phyloP scores from a whole-genome alignment of 2,888 invertebrate species.

The Diaphora mendica region DNA sequence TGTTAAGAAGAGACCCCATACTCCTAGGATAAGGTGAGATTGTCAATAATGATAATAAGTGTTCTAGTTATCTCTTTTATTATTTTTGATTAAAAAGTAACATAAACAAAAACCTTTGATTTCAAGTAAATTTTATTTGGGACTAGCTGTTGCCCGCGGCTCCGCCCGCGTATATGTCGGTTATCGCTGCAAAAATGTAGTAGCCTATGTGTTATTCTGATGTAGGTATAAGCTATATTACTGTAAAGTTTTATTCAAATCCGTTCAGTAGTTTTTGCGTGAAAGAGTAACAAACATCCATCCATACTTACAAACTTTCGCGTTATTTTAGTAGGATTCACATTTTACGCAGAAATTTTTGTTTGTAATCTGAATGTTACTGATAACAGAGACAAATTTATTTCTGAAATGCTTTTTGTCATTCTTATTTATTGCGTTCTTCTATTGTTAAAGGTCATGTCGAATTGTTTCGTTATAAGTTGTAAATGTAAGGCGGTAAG shows the following conservation, averaged over 20 bases:
- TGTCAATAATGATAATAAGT: background rate
- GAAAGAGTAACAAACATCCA: too few relatives aligned
- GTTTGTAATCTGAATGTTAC: background rate
- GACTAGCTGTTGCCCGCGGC: too few relatives aligned
- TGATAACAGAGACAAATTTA: background rate
- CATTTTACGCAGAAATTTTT: background rate
- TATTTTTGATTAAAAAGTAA: background rate
- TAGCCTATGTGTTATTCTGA: too few relatives aligned
- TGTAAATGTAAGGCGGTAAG: too few relatives aligned
- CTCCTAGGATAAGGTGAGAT: slow-evolving; percentile 65
- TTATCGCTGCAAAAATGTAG: too few relatives aligned
- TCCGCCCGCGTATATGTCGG: too few relatives aligned
- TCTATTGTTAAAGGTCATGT: background rate
- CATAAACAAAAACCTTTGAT: background rate
- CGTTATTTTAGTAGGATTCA: too few relatives aligned
- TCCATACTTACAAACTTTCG: too few relatives aligned
- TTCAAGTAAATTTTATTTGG: background rate
- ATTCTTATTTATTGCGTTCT: background rate
- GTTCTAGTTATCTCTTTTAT: background rate
- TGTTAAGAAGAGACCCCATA: slow-evolving; percentile 47
- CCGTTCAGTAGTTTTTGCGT: too few relatives aligned
- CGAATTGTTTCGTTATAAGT: too few relatives aligned
- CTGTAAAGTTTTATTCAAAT: too few relatives aligned
- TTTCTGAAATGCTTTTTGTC: background rate
- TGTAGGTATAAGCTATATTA: too few relatives aligned